Evolutionary conservation across 2,113 vertebrate species (phyloP).

Genomic region (Oreochromis spilurus): DNA sequence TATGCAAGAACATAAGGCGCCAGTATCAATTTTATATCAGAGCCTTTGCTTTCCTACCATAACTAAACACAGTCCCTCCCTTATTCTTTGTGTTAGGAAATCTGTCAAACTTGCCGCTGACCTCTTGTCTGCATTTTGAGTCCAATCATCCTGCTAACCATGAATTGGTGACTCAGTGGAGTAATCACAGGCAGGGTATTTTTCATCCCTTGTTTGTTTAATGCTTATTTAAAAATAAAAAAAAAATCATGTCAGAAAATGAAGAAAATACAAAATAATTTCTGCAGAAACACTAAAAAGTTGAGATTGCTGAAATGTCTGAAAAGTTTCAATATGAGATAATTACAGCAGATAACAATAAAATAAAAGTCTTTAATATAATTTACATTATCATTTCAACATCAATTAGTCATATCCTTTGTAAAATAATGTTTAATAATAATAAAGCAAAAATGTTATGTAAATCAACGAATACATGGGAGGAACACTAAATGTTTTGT

Average conservation of each 20-base stretch:
- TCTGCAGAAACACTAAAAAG: background rate
- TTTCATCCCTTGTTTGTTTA: background rate
- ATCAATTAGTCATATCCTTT: background rate
- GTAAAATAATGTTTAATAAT: background rate
- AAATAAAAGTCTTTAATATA: background rate
- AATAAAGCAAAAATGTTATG: fast-evolving
- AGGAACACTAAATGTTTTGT: background rate
- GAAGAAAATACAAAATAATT: background rate
- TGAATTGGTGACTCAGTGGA: background rate
- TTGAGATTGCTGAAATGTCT: background rate
- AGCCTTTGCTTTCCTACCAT: background rate
- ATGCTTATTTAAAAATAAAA: background rate
- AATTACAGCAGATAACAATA: background rate
- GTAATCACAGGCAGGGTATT: background rate
- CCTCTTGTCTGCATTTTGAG: background rate
- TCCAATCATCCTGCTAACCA: background rate
- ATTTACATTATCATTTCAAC: background rate
- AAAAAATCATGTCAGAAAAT: background rate
- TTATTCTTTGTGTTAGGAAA: background rate
- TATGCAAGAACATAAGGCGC: background rate
- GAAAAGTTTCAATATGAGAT: background rate
- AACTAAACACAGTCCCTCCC: background rate
- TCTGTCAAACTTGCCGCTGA: background rate
- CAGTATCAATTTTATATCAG: background rate
- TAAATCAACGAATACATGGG: background rate